A percentile compares a stretch with the other conserved stretches of the same genome.
Evolutionary conservation across 1,140 invertebrate species (phyloP).

Genomic region (Pomacea maculata): DNA sequence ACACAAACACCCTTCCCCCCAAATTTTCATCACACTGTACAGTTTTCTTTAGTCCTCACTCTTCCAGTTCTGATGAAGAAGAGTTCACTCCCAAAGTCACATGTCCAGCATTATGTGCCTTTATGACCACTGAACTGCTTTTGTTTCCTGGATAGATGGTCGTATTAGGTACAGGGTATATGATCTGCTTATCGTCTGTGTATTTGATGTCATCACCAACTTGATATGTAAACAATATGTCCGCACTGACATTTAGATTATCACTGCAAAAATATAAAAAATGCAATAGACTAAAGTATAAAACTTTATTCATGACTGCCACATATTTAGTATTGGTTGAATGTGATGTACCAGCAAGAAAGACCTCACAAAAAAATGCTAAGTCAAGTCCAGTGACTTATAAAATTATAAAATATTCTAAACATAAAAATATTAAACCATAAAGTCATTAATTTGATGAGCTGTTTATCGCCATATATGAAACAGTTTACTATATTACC

Average conservation of each 20-base stretch:
- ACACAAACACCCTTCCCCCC: background rate
- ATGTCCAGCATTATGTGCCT: slow-evolving; percentile 48
- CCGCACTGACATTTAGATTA: slow-evolving; percentile 31
- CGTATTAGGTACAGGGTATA: slow-evolving; percentile 41
- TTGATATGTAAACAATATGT: slow-evolving; percentile 52
- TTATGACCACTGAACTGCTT: slow-evolving; percentile 33
- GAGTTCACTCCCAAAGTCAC: slow-evolving; percentile 55
- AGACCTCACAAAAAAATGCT: no score
- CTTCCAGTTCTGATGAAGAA: slow-evolving; percentile 45
- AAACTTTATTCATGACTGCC: no score
- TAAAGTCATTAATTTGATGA: no score
- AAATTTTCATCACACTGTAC: background rate
- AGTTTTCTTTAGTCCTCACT: slow-evolving; percentile 39
- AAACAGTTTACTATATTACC: no score
- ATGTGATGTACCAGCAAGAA: no score
- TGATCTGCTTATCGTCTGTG: slow-evolving; percentile 36
- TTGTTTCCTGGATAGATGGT: slow-evolving; percentile 35
- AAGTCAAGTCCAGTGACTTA: no score
- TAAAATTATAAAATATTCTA: no score
- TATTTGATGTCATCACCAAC: slow-evolving; percentile 37
- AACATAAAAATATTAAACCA: no score
- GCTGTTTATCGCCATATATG: no score
- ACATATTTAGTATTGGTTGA: no score
- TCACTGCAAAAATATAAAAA: slow-evolving; percentile 29
- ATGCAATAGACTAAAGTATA: no score